Evolutionary conservation across 2,113 vertebrate species (phyloP).

Genomic region (Andinoacara biseriatus): DNA sequence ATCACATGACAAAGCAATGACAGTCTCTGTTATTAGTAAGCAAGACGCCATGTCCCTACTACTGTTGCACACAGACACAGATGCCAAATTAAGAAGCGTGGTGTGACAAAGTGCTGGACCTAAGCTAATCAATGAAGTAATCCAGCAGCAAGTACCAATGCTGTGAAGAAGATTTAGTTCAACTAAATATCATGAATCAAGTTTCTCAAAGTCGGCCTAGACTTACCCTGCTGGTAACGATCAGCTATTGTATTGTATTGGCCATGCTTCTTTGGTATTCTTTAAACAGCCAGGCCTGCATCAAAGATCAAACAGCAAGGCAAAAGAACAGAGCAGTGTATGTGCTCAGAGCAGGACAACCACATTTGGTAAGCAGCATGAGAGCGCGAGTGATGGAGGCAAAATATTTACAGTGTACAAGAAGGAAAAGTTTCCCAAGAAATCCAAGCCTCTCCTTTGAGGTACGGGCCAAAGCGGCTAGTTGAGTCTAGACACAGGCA

Average conservation of each 20-base stretch:
- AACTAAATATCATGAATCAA: background rate
- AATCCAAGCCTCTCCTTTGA: slow-evolving; percentile 70
- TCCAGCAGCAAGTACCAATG: background rate
- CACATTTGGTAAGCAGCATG: slow-evolving; percentile 60
- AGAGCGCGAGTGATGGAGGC: slow-evolving; percentile 52
- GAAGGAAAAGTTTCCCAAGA: slow-evolving; percentile 71
- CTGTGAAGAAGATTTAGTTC: background rate
- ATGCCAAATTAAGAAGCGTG: background rate
- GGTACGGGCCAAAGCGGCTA: slow-evolving; percentile 59
- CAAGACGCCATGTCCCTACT: background rate
- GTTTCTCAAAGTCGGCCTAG: slow-evolving; percentile 18
- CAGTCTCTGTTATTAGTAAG: background rate
- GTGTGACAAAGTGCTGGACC: background rate
- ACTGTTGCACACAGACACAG: background rate
- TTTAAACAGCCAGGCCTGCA: slow-evolving; percentile 44
- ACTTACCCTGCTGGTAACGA: slow-evolving; percentile 36
- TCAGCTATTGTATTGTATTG: slow-evolving; percentile 13
- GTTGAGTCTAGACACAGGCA: slow-evolving; percentile 54
- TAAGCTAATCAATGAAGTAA: too few relatives aligned
- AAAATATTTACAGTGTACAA: slow-evolving; percentile 76
- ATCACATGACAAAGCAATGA: slow-evolving; percentile 24
- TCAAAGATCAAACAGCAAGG: slow-evolving; percentile 63
- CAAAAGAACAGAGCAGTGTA: slow-evolving; percentile 22
- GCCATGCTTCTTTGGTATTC: slow-evolving; percentile 32
- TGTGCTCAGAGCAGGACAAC: slow-evolving; percentile 38